Percentiles rank a stretch among this genome's conserved stretches.
These are phyloP conservation scores for Arctopsyche grandis DNA, from an alignment of 1,140 invertebrate species.

Conservation along the genomic window DNA sequence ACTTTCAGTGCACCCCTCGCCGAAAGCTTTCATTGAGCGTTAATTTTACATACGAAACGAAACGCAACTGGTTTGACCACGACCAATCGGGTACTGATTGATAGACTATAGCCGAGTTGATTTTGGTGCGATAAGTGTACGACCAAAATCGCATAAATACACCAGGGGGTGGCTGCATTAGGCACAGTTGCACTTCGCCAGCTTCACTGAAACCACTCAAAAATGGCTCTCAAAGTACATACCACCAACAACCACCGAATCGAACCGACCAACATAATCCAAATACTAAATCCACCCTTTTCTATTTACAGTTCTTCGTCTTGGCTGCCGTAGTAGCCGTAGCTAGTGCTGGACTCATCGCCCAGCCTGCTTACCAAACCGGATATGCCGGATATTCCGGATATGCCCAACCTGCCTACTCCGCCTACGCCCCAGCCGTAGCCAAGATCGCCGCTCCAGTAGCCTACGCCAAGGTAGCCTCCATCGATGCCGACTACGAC, in stretches of 20 bases:
- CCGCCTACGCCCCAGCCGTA: conserved; percentile 55
- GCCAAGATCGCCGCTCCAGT: conserved; percentile 58
- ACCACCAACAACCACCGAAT: not conserved
- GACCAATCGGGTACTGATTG: not conserved
- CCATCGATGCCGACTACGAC: conserved; percentile 64
- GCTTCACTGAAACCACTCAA: not conserved
- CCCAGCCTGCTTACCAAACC: conserved; percentile 49
- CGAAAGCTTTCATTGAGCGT: not conserved
- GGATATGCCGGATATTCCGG: too few relatives aligned
- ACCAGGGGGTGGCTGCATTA: not conserved
- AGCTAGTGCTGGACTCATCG: conserved; percentile 61
- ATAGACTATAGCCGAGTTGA: not conserved
- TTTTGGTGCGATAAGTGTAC: not conserved
- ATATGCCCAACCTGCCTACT: conserved; percentile 37
- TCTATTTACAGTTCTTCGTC: conserved; percentile 60
- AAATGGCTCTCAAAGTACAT: not conserved
- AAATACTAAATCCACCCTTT: not conserved
- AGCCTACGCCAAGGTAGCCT: conserved; percentile 54
- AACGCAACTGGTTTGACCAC: not conserved
- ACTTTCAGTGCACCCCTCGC: not conserved
- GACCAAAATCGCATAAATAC: not conserved
- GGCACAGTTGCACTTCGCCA: not conserved
- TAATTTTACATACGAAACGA: not conserved
- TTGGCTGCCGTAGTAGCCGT: conserved; percentile 62
- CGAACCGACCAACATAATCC: too few relatives aligned